Conservation (phyloP, 2,113 vertebrate species). For the Dasyprocta punctata region DNA sequence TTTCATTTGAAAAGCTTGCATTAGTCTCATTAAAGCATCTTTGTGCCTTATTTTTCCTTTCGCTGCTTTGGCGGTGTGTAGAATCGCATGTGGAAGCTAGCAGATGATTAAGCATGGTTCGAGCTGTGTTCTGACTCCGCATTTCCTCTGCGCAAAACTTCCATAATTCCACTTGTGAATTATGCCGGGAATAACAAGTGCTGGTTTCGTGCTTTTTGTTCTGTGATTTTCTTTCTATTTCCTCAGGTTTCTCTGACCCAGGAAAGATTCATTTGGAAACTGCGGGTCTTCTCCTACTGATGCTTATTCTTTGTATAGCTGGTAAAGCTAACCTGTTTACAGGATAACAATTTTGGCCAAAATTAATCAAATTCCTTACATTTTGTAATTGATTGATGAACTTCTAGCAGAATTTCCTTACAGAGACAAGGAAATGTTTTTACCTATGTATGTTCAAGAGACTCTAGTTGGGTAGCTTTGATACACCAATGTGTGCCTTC, state of each 20-base stretch:
- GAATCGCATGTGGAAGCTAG: background rate
- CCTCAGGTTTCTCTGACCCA: background rate
- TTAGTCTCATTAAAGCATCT: background rate
- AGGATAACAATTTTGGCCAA: background rate
- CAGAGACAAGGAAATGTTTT: background rate
- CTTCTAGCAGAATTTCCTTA: background rate
- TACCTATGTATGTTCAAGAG: background rate
- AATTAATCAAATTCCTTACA: background rate
- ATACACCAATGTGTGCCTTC: background rate
- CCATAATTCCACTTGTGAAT: background rate
- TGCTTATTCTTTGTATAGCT: conserved; percentile 14
- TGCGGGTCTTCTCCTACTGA: background rate
- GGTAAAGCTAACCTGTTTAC: background rate
- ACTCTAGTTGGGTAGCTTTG: background rate
- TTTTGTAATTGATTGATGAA: background rate
- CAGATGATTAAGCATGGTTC: background rate
- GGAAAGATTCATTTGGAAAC: conserved; percentile 28
- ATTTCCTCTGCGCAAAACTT: background rate
- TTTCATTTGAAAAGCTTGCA: conserved; percentile 17
- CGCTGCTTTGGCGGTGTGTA: background rate
- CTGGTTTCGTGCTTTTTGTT: background rate
- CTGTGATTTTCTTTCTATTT: background rate
- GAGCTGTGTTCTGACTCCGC: background rate
- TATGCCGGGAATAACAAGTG: background rate
- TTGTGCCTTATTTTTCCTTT: background rate